Conservation (phyloP, 2,888 invertebrate species). For the Machimus atricapillus region DNA sequence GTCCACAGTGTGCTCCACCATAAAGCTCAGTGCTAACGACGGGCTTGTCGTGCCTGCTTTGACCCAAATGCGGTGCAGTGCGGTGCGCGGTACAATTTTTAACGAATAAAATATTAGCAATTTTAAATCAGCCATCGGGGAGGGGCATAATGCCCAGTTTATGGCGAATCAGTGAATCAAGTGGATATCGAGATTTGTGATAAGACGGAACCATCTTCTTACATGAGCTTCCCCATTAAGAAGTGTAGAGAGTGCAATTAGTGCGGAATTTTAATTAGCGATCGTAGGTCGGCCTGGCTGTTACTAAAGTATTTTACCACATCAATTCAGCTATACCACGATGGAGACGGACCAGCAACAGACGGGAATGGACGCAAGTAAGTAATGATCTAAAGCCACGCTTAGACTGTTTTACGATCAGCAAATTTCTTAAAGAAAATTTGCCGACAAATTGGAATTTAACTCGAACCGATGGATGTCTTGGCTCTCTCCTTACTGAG, state of each 20-base stretch:
- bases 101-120: not conserved
- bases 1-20: not conserved
- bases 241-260: conserved; percentile 8
- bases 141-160: not conserved
- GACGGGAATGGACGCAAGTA: conserved; percentile 39
- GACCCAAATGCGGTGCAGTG: conserved; percentile 18
- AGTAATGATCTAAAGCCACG: conserved; percentile 13
- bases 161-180: not conserved
- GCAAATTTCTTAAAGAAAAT: not conserved
- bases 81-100: not conserved
- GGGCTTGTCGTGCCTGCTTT: conserved; percentile 21
- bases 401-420: not conserved
- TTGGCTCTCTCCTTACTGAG: not conserved
- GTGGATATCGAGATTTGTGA: not conserved
- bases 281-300: not conserved
- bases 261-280: conserved; percentile 23
- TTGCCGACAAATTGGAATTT: not conserved
- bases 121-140: not conserved
- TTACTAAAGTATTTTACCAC: not conserved
- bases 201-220: not conserved
- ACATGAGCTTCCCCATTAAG: not conserved
- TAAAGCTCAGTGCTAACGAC: conserved; percentile 1
- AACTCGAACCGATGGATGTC: not conserved
- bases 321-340: not conserved
- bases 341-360: conserved; percentile 38